Base-by-base conservation (phyloP, 2,888 invertebrate species). In the Ditula angustiorana region DNA sequence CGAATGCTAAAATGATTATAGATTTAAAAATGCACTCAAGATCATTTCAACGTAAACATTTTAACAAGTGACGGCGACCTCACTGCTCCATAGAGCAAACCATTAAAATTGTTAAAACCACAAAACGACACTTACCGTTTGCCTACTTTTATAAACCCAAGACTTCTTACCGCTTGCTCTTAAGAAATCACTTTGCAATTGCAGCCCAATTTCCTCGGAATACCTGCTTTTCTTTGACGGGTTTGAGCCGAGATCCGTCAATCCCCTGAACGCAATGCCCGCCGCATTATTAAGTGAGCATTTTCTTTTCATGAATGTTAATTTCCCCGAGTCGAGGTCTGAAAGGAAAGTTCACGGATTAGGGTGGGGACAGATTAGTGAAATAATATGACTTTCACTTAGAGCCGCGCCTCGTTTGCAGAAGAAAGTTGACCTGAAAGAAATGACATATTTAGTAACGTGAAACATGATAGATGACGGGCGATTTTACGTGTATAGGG, bases 291-390 rank as follows among this genome's bases (percentile, higher is more conserved):
- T 57, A 37, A 46, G 35, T 55, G 47, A 50, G 28, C 23, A 50
- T 56, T 67, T 67, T 67, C 37, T 67, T 59, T 55, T 59, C 49
- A 50, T 63, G 59, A 55, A 55, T 63, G 53, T 62, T 59, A 56
- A 67, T 58, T 55, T 41, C 35, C 21, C 13, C 24, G 61, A 13
- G 5, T 41, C 33, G 37, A 16, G 30, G 49, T 50, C 28, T 28
- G n/a, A 30, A 49, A 50, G 33, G 33, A n/a, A 33, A 53, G 53
- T 53, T 23, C 35, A 41, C 23, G 56, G 62, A 57, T 57, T 30
- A 50, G 24, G 57, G 28, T n/a, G 30, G 62, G 41, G 13, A 21
- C 28, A 30, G 44, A 56, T 57, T 50, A 57, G n/a, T 16, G 10
- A 53, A 53, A 53, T 53, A 53, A 53, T 53, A 35, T 35, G 23